Evolutionary conservation across 2,113 vertebrate species (phyloP), one percentile per base, ranked within the genome.

Genomic region (Rhombomys opimus): DNA sequence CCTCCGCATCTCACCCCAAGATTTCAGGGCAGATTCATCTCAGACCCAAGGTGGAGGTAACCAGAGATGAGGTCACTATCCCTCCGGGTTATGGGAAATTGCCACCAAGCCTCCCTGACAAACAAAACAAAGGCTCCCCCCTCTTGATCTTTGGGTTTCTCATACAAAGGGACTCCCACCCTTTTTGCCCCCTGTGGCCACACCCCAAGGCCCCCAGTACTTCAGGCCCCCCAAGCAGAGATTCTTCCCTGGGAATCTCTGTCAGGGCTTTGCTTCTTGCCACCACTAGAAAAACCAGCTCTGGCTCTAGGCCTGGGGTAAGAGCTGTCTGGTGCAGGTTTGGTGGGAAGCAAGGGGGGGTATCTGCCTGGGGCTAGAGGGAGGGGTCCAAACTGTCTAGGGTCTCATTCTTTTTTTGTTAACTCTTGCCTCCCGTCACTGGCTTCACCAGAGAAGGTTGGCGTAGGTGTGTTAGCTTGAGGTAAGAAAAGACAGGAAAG

Each of bases 211-310:
- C 70, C 92, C 90, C 78, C 57, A 87, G 72, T 38, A 73, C 81
- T 94, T 93, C 75, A 81, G 91, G 91, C 91, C 97, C 97, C 89
- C 91, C 91, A 89, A 86, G 89, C 73, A 94, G 95, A 94, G 96
- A 92, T 96, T 95, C 95, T 96, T 95, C 95, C 90, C 93, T 95
- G 95, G 95, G 94, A 97, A 96, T 78, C 78, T 76, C 81, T 91
- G 89, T 89, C 92, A 90, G 93, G 82, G 76, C 82, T 94, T 78
- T 84, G 46, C 54, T 86, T 78, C 89, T 57, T 61, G 89, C 89
- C 91, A 78, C 94, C 95, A 97, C 96, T 95, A 95, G 97, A 97
- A 97, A 97, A 97, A 97, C 95, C 97, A 96, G 95, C 97, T 96
- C 94, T 25, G 25, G 67, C 85, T 87, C 75, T 67, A 91, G 90